A percentile compares a stretch with the other conserved stretches of the same genome.
phyloP scores from a whole-genome alignment of 2,113 vertebrate species.

The Lagenorhynchus albirostris region DNA sequence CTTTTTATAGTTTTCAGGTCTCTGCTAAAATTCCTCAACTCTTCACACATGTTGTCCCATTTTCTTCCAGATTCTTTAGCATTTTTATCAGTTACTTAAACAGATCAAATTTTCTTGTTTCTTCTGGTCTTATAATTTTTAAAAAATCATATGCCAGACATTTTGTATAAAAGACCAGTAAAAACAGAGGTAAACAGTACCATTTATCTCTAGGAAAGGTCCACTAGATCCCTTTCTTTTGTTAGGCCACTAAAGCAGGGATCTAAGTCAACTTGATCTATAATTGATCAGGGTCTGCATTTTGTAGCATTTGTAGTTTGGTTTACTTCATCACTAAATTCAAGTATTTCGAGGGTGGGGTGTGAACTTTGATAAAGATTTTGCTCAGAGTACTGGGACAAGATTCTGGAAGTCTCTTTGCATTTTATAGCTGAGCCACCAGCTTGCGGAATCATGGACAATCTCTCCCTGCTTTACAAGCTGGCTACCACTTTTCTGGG shows the following conservation, averaged over 20 bases:
- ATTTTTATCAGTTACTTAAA: slow-evolving; percentile 9
- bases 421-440: neutral
- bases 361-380: neutral
- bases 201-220: neutral
- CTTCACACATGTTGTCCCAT: neutral
- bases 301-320: neutral
- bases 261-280: neutral
- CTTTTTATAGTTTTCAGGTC: neutral
- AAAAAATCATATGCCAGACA: neutral
- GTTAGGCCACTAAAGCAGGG: neutral
- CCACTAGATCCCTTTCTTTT: neutral
- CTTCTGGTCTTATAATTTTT: neutral
- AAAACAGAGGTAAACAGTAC: neutral
- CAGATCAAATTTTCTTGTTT: neutral
- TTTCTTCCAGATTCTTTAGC: neutral
- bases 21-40: neutral
- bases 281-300: neutral
- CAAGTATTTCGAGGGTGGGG: neutral
- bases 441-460: neutral
- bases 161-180: neutral
- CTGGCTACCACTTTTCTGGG: neutral
- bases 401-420: neutral
- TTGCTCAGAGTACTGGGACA: neutral
- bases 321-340: neutral
- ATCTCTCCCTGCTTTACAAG: neutral